A percentile compares a stretch with the other conserved stretches of the same genome.
These are phyloP conservation scores for Latrodectus elegans DNA, from an alignment of 2,888 invertebrate genomes.

Conservation along the genomic window DNA sequence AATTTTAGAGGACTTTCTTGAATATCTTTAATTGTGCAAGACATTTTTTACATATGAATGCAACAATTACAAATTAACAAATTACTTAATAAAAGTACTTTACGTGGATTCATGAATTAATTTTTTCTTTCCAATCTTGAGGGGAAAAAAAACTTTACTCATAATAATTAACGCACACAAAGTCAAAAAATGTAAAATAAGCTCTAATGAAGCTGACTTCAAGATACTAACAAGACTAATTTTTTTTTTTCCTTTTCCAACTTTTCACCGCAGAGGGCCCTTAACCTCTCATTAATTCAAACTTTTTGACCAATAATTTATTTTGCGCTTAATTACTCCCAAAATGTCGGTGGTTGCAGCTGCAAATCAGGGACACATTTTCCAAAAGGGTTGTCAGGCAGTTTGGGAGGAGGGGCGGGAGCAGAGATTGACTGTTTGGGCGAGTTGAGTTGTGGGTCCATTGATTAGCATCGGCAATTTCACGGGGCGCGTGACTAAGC, in stretches of 20 bases:
- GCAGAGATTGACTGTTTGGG: background rate
- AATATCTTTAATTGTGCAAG: no score
- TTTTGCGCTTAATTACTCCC: conserved; percentile 44
- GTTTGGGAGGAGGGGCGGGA: background rate
- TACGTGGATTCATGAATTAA: no score
- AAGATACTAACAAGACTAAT: background rate
- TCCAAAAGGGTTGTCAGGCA: conserved; percentile 6
- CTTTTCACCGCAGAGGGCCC: background rate
- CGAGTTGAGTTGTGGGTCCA: background rate
- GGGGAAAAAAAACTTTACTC: conserved; percentile 18
- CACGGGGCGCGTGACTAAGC: no score
- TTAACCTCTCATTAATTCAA: conserved; percentile 38
- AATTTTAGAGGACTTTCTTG: no score
- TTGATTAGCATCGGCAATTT: conserved; percentile 12
- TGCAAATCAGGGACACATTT: conserved; percentile 5
- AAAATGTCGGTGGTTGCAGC: background rate
- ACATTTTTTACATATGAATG: no score
- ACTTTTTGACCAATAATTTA: conserved; percentile 40
- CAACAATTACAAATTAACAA: no score
- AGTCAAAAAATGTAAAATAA: background rate
- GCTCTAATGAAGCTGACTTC: conserved; percentile 4
- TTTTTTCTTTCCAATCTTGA: background rate
- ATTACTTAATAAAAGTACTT: no score
- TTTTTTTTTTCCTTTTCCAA: background rate
- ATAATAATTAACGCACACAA: background rate